A percentile compares a stretch with the other conserved stretches of the same genome.
phyloP scores from a whole-genome alignment of 1,140 invertebrate genomes.

The Gonatopus flavifemur region DNA sequence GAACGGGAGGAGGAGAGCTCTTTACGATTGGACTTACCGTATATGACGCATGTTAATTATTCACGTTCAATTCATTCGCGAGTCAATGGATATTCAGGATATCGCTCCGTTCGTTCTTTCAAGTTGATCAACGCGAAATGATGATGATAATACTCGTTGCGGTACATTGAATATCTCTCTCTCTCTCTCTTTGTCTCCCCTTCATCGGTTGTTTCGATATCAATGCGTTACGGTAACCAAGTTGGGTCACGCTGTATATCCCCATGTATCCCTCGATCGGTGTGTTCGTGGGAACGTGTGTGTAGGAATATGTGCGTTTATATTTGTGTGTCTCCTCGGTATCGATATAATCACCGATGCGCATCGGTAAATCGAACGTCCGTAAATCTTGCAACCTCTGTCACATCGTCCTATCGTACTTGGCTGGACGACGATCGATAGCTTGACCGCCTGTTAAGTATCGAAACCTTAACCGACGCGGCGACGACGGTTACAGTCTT shows the following conservation, averaged over 20 bases:
- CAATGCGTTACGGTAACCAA: constrained; percentile 24
- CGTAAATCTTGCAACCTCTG: constrained; percentile 35
- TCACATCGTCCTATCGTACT: constrained; percentile 19
- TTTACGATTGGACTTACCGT: too few species aligned
- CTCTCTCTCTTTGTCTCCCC: constrained; percentile 13
- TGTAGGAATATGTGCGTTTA: neutral
- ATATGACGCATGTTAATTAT: too few species aligned
- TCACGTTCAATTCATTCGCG: neutral
- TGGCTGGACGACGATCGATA: constrained; percentile 27
- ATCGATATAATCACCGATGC: neutral
- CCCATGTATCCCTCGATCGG: neutral
- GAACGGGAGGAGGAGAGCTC: too few species aligned
- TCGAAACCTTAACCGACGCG: constrained; percentile 17
- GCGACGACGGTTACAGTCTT: constrained; percentile 31
- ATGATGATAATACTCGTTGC: neutral
- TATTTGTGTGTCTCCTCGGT: neutral
- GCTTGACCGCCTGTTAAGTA: constrained; percentile 20
- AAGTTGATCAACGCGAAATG: neutral
- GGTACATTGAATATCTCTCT: neutral
- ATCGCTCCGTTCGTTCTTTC: neutral
- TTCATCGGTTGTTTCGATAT: constrained; percentile 29
- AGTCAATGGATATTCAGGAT: neutral
- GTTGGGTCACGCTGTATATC: constrained; percentile 5
- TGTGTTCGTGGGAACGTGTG: constrained; percentile 3
- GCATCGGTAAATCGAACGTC: constrained; percentile 35